These are phyloP conservation scores for Drosophila bunnanda DNA, from an alignment of 2,888 invertebrate genomes.

Conservation along the genomic window DNA sequence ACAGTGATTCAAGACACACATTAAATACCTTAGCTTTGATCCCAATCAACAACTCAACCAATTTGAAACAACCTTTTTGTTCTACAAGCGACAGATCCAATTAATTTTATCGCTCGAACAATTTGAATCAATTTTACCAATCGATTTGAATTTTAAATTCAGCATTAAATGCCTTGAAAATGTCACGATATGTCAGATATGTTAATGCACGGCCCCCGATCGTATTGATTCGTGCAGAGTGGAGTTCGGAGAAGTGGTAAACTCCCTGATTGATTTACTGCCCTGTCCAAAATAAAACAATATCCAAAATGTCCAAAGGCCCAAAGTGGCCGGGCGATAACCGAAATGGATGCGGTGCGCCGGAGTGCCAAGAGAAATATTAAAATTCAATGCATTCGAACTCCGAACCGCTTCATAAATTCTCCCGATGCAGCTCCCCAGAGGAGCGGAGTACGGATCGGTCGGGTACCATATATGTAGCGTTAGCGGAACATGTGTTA, in stretches of 20 bases:
- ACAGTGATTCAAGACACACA: not conserved
- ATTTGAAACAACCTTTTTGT: not conserved
- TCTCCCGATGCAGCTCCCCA: constrained; percentile 28
- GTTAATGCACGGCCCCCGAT: constrained; percentile 18
- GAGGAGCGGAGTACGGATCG: constrained; percentile 16
- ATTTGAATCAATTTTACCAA: constrained; percentile 10
- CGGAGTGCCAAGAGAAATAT: constrained; percentile 51
- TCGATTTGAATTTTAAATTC: constrained; percentile 19
- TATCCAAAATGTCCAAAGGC: constrained; percentile 4
- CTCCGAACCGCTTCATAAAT: constrained; percentile 23
- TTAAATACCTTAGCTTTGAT: constrained; percentile 1
- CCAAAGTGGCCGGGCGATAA: constrained; percentile 47
- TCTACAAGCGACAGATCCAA: not conserved
- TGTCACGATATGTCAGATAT: constrained; percentile 24
- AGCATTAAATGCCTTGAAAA: constrained; percentile 9
- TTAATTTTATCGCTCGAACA: not conserved
- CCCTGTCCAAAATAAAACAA: constrained; percentile 6
- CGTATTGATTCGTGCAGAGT: constrained; percentile 1
- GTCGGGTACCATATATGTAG: constrained; percentile 58
- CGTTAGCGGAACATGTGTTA: constrained; percentile 73
- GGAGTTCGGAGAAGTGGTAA: constrained; percentile 18
- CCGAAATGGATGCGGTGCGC: constrained; percentile 37
- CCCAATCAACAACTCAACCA: constrained; percentile 1
- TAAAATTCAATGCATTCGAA: constrained; percentile 38
- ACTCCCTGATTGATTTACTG: constrained; percentile 60